These are phyloP conservation scores for Arctia plantaginis DNA, from an alignment of 2,888 invertebrate genomes.

Conservation along the genomic window DNA sequence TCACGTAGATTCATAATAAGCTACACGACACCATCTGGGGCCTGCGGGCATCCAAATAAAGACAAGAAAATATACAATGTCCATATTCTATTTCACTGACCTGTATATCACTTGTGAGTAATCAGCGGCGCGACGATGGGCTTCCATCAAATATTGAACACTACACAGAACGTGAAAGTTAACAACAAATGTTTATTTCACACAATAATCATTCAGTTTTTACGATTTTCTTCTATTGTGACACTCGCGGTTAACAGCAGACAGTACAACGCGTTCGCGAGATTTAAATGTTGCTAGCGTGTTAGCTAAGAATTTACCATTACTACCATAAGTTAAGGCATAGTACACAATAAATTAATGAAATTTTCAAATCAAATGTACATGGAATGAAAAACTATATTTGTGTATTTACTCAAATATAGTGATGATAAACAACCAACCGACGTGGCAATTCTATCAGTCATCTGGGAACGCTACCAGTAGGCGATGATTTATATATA, in stretches of 20 bases:
- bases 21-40: constrained; percentile 71
- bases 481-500: too few species aligned
- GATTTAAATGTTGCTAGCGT: constrained; percentile 48
- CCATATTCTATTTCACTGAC: constrained; percentile 66
- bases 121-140: constrained; percentile 55
- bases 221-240: constrained; percentile 71
- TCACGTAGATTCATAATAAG: constrained; percentile 54
- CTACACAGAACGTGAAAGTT: constrained; percentile 67
- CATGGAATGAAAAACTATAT: too few species aligned
- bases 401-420: too few species aligned
- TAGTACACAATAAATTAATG: neutral
- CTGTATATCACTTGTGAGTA: constrained; percentile 65
- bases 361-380: too few species aligned
- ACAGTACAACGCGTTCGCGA: constrained; percentile 62
- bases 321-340: constrained; percentile 19
- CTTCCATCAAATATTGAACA: constrained; percentile 70
- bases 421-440: too few species aligned
- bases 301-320: constrained; percentile 22
- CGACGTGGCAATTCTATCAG: too few species aligned
- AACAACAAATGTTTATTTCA: constrained; percentile 75
- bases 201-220: constrained; percentile 76
- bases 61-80: constrained; percentile 72
- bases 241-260: constrained; percentile 70
- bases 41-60: constrained; percentile 79
- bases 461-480: too few species aligned